Base-by-base conservation (phyloP, 2,797 vertebrate species). In the Pantherophis vulpinus region DNA sequence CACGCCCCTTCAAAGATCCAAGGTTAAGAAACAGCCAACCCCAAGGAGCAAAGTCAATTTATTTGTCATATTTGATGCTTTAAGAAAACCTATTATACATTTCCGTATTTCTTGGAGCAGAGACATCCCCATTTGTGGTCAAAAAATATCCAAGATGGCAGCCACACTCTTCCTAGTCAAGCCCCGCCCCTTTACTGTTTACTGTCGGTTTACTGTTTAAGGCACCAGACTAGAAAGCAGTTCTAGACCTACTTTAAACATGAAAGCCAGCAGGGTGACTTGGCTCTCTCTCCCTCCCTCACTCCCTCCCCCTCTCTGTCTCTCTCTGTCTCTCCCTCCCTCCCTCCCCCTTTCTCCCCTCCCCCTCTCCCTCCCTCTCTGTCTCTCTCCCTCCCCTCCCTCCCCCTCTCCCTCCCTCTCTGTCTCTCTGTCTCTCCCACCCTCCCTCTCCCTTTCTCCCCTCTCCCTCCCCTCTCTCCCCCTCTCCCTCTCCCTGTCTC, bases 401-500 rank as follows among this genome's bases (percentile, higher is more conserved):
- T 55, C 10, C 1, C 27, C 5, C 0, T 25, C 27, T 63, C 0
- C 29, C 1, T 9, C 0, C 4, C 1, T 29, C 3, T 12, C 3
- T 12, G 0, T 29, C 10, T 1, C 0, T n/a, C n/a, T n/a, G n/a
- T n/a, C n/a, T n/a, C n/a, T n/a, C n/a, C n/a, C n/a, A n/a, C n/a
- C n/a, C 2, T 2, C 37, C 2, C 2, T 37, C 37, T n/a, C 2
- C 37, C 8, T 0, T 5, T 1, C 51, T 9, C n/a, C 8, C 0
- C 1, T 1, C 51, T 51, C 23, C 8, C 1, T 1, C 60, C 1
- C 3, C 2, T 0, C 1, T 0, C 51, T 51, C 6, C 9, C 7
- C 1, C 55, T 56, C 7, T 8, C 7, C 5, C 0, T 2, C 16
- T 23, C 0, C 20, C 6, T n/a, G n/a, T n/a, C n/a, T n/a, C n/a